These are phyloP conservation scores for Salarias fasciatus DNA, from an alignment of 2,797 vertebrate genomes.

Conservation along the genomic window DNA sequence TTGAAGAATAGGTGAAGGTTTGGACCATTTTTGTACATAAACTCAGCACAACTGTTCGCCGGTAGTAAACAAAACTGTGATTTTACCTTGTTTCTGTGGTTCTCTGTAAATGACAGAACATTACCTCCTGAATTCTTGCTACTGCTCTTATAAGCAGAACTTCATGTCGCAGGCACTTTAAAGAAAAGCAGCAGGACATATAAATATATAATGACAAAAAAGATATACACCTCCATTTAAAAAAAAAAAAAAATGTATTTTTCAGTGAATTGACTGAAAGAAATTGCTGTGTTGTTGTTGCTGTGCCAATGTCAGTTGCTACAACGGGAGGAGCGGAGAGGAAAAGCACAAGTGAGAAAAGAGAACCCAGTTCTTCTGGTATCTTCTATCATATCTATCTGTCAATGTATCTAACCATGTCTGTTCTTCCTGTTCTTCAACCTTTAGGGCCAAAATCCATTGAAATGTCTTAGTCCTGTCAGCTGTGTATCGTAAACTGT, in stretches of 20 bases:
- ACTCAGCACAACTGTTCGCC: slow-evolving; percentile 54
- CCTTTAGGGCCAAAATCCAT: slow-evolving; percentile 85
- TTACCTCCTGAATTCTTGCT: slow-evolving; percentile 71
- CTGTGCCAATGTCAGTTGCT: slow-evolving; percentile 59
- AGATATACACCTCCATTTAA: slow-evolving; percentile 39
- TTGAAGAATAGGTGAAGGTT: slow-evolving; percentile 27
- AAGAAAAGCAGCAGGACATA: slow-evolving; percentile 60
- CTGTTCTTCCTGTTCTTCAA: slow-evolving; percentile 77
- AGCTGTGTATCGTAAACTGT: slow-evolving; percentile 87
- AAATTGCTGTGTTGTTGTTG: slow-evolving; percentile 53
- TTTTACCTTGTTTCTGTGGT: slow-evolving; percentile 54
- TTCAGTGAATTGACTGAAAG: slow-evolving; percentile 48
- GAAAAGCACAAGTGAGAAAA: slow-evolving; percentile 76
- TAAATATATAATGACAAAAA: slow-evolving; percentile 11
- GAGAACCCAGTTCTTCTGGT: slow-evolving; percentile 72
- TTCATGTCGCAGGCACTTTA: slow-evolving; percentile 79
- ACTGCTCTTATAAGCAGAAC: slow-evolving; percentile 61
- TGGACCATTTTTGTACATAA: slow-evolving; percentile 42
- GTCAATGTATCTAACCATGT: slow-evolving; percentile 81
- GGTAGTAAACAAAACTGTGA: slow-evolving; percentile 72
- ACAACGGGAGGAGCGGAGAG: slow-evolving; percentile 50
- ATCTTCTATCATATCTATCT: slow-evolving; percentile 77
- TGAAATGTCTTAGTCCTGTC: slow-evolving; percentile 86
- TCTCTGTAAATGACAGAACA: slow-evolving; percentile 54
- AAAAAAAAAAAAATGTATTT: slow-evolving; percentile 35